Base-by-base conservation (phyloP, 2,113 vertebrate species). In the Engystomops pustulosus region DNA sequence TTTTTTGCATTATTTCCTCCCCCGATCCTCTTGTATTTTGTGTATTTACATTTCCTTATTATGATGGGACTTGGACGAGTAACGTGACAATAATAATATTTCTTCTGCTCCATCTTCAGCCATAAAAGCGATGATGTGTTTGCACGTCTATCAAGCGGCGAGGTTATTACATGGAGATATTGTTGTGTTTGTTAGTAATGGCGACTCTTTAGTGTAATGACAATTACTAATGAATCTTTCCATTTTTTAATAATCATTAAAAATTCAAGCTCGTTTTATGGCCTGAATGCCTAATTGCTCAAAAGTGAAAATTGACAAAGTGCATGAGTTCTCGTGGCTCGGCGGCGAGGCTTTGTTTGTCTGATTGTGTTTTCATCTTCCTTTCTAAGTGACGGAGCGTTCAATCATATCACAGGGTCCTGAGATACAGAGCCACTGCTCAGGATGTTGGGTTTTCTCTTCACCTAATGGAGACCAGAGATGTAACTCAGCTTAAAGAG, bases 111-210 rank as follows among this genome's bases (percentile, higher is more conserved):
- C 41, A 38, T 80, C 79, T 70, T 53, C 32, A 25, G 65, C 44
- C 23, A 36, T 81, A 36, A 38, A 68, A 30, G 60, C 32, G 70
- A 76, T 83, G 51, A 34, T 77, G 75, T 67, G 18, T 53, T 68
- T 55, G 82, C 45, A 47, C 34, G 30, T 65, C 82, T 67, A 88
- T 88, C 86, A 91, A 72, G 85, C 75, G 84, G 69, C 86, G 81
- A 90, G 88, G 89, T 87, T 90, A 85, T 87, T 91, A 86, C 90
- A 85, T 88, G 80, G 87, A 90, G 85, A 86, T 84, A 79, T 34
- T 87, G 89, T 91, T 87, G 72, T 90, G 67, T 86, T 86, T 86
- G 83, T 90, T 72, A 85, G 81, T 88, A 88, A 85, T 85, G 86
- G 84, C 84, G 82, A 89, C 86, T 89, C 87, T 88, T 91, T 75